Conservation (phyloP, 2,797 vertebrate species). For the Synanceia verrucosa region DNA sequence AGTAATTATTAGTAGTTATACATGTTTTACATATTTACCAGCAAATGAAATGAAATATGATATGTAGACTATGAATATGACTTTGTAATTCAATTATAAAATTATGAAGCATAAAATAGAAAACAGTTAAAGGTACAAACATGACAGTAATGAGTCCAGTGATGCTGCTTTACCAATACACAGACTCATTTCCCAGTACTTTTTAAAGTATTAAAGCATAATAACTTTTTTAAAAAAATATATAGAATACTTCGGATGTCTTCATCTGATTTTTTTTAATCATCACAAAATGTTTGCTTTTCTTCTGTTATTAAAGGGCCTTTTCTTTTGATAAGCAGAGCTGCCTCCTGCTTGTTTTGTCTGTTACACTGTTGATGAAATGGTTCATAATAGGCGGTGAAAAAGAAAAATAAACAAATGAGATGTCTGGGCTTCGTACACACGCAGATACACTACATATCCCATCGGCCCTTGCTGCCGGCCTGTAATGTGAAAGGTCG, state of each 20-base stretch:
- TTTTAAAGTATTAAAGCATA: background rate
- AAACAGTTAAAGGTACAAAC: too few species aligned
- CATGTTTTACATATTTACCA: too few species aligned
- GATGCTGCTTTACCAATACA: too few species aligned
- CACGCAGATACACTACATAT: slow-evolving; percentile 50
- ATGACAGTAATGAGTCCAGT: too few species aligned
- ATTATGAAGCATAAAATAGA: too few species aligned
- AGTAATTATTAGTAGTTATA: too few species aligned
- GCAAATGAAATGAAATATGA: too few species aligned
- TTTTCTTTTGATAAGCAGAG: background rate
- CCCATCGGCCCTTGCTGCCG: slow-evolving; percentile 43
- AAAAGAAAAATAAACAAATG: background rate
- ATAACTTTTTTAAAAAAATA: background rate
- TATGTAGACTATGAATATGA: too few species aligned
- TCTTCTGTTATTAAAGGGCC: background rate
- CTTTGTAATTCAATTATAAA: too few species aligned
- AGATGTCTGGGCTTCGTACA: too few species aligned
- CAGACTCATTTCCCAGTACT: background rate
- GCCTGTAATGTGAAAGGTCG: slow-evolving; percentile 24
- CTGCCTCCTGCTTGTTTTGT: background rate
- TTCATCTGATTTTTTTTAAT: background rate
- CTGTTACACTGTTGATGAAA: background rate
- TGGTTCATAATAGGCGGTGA: accelerated
- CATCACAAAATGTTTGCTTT: background rate
- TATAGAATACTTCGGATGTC: too few species aligned